These are phyloP conservation scores for Mythimna lalbum DNA, from an alignment of 2,888 invertebrate genomes.

Conservation along the genomic window DNA sequence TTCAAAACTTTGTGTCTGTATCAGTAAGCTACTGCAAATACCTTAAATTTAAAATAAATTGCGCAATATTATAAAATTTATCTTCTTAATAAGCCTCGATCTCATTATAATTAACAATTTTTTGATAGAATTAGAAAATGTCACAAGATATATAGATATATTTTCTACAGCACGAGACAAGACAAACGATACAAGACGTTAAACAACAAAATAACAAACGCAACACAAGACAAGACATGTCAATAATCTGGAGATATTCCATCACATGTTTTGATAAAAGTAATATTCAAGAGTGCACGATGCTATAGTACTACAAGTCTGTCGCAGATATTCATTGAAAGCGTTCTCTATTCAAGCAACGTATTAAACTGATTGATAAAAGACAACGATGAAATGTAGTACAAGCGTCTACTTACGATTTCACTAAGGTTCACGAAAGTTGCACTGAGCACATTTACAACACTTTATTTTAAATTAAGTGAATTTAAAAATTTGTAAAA, in stretches of 20 bases:
- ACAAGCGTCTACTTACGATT: conserved; percentile 58
- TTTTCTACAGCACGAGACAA: too few relatives aligned
- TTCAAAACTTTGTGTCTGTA: background rate
- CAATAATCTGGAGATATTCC: background rate
- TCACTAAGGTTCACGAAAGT: conserved; percentile 48
- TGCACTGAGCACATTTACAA: conserved; percentile 47
- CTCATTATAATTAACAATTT: background rate
- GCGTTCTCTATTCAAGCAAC: conserved; percentile 52
- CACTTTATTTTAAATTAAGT: conserved; percentile 11
- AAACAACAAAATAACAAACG: too few relatives aligned
- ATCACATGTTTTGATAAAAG: too few relatives aligned
- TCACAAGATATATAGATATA: background rate
- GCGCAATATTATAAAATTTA: background rate
- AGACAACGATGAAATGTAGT: conserved; percentile 40
- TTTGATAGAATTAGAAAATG: background rate
- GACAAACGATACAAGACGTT: too few relatives aligned
- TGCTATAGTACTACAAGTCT: conserved; percentile 5
- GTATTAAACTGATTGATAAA: conserved; percentile 42
- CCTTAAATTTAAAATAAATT: background rate
- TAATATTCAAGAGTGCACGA: too few relatives aligned
- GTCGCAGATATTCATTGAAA: conserved; percentile 20
- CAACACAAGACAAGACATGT: too few relatives aligned
- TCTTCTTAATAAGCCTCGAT: background rate
- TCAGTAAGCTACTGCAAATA: background rate
- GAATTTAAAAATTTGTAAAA: background rate